Percentiles rank a stretch among this genome's conserved stretches.
Evolutionary conservation across 2,797 vertebrate species (phyloP).

Genomic region (Thaleichthys pacificus): DNA sequence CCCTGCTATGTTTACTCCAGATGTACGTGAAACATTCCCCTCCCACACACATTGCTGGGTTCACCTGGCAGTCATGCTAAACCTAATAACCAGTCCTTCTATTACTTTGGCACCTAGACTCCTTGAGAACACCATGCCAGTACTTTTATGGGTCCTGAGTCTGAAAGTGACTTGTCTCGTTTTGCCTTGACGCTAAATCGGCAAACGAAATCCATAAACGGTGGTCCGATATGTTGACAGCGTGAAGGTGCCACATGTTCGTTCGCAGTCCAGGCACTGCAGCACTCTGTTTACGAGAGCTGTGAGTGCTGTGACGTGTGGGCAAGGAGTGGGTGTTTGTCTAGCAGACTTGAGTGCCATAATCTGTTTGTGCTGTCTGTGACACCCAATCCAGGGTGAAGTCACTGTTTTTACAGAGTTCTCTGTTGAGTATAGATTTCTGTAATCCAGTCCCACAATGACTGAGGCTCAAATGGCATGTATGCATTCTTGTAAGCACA

Average conservation of each 20-base stretch:
- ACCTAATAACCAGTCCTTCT: constrained; percentile 24
- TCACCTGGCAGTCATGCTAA: constrained; percentile 43
- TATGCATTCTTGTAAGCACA: constrained; percentile 43
- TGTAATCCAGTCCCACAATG: constrained; percentile 65
- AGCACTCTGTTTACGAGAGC: background rate
- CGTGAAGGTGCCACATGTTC: background rate
- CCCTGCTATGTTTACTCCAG: constrained; percentile 33
- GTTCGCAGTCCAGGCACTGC: background rate
- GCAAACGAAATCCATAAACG: too few species aligned
- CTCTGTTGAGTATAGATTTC: constrained; percentile 60
- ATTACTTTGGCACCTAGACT: constrained; percentile 12
- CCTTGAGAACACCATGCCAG: constrained; percentile 14
- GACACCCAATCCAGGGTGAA: constrained; percentile 63
- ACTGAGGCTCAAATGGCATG: constrained; percentile 57
- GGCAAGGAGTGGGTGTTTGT: background rate
- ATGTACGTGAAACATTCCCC: constrained; percentile 33
- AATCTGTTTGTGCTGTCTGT: constrained; percentile 63
- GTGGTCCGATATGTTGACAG: constrained; percentile 36
- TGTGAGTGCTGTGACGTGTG: background rate
- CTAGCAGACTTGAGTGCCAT: constrained; percentile 21
- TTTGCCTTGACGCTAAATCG: too few species aligned
- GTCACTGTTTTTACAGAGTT: constrained; percentile 68
- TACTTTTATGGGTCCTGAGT: background rate
- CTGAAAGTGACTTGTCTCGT: too few species aligned
- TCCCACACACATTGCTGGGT: constrained; percentile 31